Percentiles rank a stretch among this genome's conserved stretches.
Evolutionary conservation across 2,888 invertebrate genomes (phyloP).

Genomic region (Sarcophaga rosellei): DNA sequence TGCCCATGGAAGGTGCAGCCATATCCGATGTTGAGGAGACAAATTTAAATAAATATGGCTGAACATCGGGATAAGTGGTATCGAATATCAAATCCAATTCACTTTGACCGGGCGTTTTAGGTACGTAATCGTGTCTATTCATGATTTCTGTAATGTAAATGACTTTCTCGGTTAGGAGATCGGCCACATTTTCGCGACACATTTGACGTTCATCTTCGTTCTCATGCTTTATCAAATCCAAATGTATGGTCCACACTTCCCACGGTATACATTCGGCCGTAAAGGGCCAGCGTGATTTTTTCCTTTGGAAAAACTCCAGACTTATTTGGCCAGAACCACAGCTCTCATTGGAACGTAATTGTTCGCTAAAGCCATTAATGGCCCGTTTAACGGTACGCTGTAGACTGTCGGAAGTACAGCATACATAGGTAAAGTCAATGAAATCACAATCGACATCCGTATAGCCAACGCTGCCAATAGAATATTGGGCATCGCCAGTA

Average conservation of each 20-base stretch:
- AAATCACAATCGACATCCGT: conserved; percentile 99
- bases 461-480: conserved; percentile 97
- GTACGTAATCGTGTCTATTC: conserved; percentile 97
- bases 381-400: conserved; percentile 88
- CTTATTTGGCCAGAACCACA: conserved; percentile 92
- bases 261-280: conserved; percentile 96
- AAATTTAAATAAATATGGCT: conserved; percentile 98
- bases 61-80: conserved; percentile 94
- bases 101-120: conserved; percentile 95
- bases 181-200: conserved; percentile 93
- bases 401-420: conserved; percentile 92
- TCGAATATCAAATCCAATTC: conserved; percentile 97
- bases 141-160: conserved; percentile 97
- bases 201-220: conserved; percentile 93
- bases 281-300: conserved; percentile 94
- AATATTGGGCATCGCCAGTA: conserved; percentile 96
- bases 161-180: conserved; percentile 94
- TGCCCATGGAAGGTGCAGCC: conserved; percentile 90
- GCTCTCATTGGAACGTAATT: conserved; percentile 87
- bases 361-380: conserved; percentile 90
- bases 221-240: conserved; percentile 92
- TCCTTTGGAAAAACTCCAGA: conserved; percentile 96
- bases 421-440: conserved; percentile 98
- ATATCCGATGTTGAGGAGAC: conserved; percentile 91
- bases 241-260: conserved; percentile 98